Evolutionary conservation across 2,888 invertebrate genomes (phyloP), one percentile per base, ranked within the genome.

Genomic region (Phrixothrix hirtus): DNA sequence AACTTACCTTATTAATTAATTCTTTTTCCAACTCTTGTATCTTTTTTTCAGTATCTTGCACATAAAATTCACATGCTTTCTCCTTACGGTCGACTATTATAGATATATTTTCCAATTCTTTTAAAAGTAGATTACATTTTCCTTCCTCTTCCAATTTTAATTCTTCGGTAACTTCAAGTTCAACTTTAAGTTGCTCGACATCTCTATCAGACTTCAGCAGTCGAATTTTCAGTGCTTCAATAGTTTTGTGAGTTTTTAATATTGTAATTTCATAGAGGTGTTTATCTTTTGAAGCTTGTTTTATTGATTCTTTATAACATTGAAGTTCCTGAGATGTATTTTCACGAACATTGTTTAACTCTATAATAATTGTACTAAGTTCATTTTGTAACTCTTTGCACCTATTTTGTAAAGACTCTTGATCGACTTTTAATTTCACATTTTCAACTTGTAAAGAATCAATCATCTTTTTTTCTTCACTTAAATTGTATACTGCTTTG

Each of bases 121-220:
- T 58, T 4, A 38, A 55, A 9, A 75, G 48, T 27, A 68, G 62
- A 29, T 65, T 63, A 31, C 65, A 67, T 62, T 68, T 70, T 11
- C 60, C 60, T 61, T 75, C 75, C 16, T 62, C 66, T 15, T 70
- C 64, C 1, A 76, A 42, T 10, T 73, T 64, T 37, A 67, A 65
- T 17, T 57, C 57, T 58, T 77, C 76, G 35, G 66, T 68, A 6
- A 54, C 55, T 13, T 66, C 59, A 11, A 77, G 42, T 65, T 76
- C 64, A 73, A 66, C 66, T 78, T 79, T 63, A 65, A 84, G 70
- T 66, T 78, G 77, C 63, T 83, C 83, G 1, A 83, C 76, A 66
- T 83, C 83, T 63, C 75, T 77, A 62, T 84, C 83, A 2, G 83
- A 83, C 61, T 82, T 78, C 37, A 82, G 75, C 39, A 84, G 67